phyloP scores from a whole-genome alignment of 2,113 vertebrate genomes.

The Telmatochromis sp. region DNA sequence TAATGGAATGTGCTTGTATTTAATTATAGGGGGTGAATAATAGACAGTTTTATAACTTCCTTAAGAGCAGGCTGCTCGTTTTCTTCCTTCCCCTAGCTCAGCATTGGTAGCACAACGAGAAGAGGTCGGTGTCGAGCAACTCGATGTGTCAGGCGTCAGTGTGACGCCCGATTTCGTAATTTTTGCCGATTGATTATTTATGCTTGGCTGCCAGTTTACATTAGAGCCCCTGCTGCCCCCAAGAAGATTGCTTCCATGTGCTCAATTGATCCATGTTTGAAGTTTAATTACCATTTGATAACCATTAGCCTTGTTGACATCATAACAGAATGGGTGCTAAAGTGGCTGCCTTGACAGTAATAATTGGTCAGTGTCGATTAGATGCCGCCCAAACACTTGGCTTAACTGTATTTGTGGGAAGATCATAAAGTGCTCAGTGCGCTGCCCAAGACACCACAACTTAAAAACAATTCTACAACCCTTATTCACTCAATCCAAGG shows the following conservation, averaged over 20 bases:
- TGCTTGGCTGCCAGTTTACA: conserved; percentile 14
- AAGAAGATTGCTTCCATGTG: conserved; percentile 46
- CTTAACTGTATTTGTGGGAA: not conserved
- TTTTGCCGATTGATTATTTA: conserved; percentile 33
- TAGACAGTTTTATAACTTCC: not conserved
- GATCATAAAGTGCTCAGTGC: not conserved
- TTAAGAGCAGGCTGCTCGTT: not conserved
- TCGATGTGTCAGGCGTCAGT: not conserved
- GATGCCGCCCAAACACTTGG: not conserved
- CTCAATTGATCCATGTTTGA: conserved; percentile 38
- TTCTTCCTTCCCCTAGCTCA: not conserved
- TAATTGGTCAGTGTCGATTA: conserved; percentile 17
- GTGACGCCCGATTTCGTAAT: not conserved
- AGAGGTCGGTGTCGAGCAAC: not conserved
- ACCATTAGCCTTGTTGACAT: conserved; percentile 30
- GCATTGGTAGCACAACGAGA: not conserved
- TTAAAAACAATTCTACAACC: not conserved
- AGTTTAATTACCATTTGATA: conserved; percentile 44
- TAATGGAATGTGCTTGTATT: not conserved
- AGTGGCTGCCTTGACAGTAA: not conserved
- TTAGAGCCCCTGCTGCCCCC: not conserved
- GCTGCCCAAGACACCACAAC: not conserved
- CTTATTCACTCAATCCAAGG: not conserved
- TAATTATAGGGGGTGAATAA: not conserved
- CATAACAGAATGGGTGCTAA: not conserved